These are phyloP conservation scores for Tringa solitaria DNA, from an alignment of 2,113 vertebrate genomes.

Conservation along the genomic window DNA sequence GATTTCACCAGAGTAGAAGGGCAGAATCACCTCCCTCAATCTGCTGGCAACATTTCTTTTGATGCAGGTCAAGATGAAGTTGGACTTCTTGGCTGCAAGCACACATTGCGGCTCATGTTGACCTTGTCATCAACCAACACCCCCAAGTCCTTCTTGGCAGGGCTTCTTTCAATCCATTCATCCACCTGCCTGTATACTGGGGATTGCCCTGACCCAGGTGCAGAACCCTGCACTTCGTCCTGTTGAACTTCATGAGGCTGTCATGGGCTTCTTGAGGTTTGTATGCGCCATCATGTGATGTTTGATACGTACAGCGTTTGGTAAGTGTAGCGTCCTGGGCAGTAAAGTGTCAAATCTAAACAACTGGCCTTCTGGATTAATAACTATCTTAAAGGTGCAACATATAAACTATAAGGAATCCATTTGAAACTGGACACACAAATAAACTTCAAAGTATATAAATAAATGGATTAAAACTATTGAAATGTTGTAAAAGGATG, in stretches of 20 bases:
- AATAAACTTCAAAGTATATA: background rate
- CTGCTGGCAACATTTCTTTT: background rate
- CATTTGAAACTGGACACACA: background rate
- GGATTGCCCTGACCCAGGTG: background rate
- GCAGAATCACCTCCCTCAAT: background rate
- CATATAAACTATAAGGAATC: background rate
- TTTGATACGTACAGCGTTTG: background rate
- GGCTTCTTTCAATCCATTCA: background rate
- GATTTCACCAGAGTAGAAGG: background rate
- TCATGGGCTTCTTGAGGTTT: background rate
- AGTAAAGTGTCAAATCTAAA: background rate
- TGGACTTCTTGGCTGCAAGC: rapidly evolving
- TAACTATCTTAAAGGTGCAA: background rate
- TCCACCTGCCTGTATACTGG: background rate
- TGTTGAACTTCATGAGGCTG: background rate
- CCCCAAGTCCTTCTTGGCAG: background rate
- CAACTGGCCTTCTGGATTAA: background rate
- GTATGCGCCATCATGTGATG: background rate
- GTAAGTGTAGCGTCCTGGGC: background rate
- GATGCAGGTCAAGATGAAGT: rapidly evolving
- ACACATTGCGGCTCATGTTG: rapidly evolving
- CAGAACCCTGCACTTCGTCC: background rate
- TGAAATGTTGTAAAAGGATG: background rate
- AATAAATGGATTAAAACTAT: background rate
- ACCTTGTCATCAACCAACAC: background rate